phyloP scores from a whole-genome alignment of 2,888 invertebrate species.

The Rhagophthalmus giganteus region DNA sequence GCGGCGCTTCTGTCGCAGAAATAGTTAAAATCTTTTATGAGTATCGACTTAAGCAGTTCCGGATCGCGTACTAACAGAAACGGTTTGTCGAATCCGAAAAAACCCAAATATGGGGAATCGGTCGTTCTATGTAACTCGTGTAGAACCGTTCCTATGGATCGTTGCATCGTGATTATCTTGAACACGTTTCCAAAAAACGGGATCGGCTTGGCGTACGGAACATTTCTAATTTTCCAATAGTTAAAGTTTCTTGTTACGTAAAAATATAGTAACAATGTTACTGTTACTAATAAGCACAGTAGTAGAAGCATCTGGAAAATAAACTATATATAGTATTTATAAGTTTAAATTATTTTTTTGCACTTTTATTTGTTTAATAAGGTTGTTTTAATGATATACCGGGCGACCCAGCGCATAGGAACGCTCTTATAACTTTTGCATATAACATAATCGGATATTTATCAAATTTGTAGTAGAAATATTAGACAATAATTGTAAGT shows the following conservation, averaged over 20 bases:
- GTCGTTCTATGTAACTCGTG: constrained; percentile 40
- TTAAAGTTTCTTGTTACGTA: constrained; percentile 38
- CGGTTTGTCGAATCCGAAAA: constrained; percentile 55
- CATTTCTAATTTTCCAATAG: constrained; percentile 53
- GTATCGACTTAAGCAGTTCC: constrained; percentile 51
- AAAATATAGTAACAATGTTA: not conserved
- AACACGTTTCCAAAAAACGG: constrained; percentile 54
- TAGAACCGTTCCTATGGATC: constrained; percentile 45
- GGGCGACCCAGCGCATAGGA: too few relatives aligned
- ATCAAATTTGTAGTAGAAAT: too few relatives aligned
- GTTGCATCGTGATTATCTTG: constrained; percentile 23
- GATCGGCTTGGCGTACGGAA: constrained; percentile 49
- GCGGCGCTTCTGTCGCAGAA: constrained; percentile 55
- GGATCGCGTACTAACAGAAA: constrained; percentile 53
- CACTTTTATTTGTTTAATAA: too few relatives aligned
- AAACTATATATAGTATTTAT: too few relatives aligned
- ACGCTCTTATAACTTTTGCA: too few relatives aligned
- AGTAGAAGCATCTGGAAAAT: too few relatives aligned
- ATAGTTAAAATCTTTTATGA: constrained; percentile 55
- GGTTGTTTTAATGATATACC: too few relatives aligned
- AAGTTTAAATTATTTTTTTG: too few relatives aligned
- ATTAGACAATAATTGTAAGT: too few relatives aligned
- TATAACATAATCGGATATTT: too few relatives aligned
- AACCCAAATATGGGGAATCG: constrained; percentile 52
- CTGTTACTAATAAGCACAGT: not conserved